Evolutionary conservation across 2,888 invertebrate genomes (phyloP), one percentile per base, ranked within the genome.

Genomic region (Pandemis cinnamomeana): DNA sequence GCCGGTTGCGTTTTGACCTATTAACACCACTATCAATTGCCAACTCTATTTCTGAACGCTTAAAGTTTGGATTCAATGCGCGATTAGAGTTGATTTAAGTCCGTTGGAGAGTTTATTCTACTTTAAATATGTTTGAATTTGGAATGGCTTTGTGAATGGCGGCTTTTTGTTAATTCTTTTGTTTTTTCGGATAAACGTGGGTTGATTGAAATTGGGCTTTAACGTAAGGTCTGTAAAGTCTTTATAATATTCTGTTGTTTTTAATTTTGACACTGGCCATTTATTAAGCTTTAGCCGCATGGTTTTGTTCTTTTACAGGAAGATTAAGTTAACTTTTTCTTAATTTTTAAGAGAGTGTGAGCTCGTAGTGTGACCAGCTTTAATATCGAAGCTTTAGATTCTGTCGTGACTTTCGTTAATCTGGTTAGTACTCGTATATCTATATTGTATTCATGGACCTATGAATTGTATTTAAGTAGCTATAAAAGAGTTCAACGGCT

Each of bases 61-160:
- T 27, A 10, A 55, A 27, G 58, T 27, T 6, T 11, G 5, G 27
- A 27, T 27, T 58, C 27, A 58, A 58, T 36, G 27, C 11, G 58
- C 1, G 20, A 27, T 27, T 27, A 11, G 7, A 5, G 27, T 5
- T 27, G 58, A 27, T 27, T 20, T 55, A 20, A 15, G 20, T 6
- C 55, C 1, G 55, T 55, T 55, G 7, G n/a, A n/a, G 11, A 53
- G 20, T 15, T 27, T 27, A 27, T 10, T 11, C 7, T 5, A 10
- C 10, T 58, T 58, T 58, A 27, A 27, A 58, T 48, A 36, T 64
- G 64, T 64, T 64, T 64, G 64, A 27, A 64, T 48, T 64, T 48
- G 64, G 64, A 64, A 64, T 64, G 27, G 46, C 13, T 63, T 63
- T 58, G 58, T 27, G 58, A 58, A 27, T 58, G 58, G 58, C 58